Evolutionary conservation across 1,140 invertebrate genomes (phyloP), one percentile per base, ranked within the genome.

Genomic region (Cydia pomonella): DNA sequence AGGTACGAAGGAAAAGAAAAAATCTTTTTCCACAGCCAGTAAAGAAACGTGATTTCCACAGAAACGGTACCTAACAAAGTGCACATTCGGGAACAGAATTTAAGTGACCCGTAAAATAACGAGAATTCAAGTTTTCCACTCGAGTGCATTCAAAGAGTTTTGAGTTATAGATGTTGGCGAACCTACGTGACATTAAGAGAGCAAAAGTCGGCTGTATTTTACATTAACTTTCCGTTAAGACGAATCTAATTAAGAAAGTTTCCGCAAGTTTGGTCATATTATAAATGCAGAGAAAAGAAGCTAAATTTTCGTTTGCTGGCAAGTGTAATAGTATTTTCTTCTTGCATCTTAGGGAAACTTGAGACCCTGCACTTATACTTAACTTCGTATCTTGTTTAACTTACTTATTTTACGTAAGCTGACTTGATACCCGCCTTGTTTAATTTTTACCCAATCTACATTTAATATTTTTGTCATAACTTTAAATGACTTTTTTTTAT

Each of bases 221-320:
- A 79, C 82, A 80, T 82, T 79, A 82, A 84, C 73, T 82, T 84
- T 82, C 16, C 77, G 78, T 79, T 82, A 81, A 81, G 76, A 79
- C 75, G 78, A 72, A 59, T 76, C 77, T 82, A 84, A 80, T 81
- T 81, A 83, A 77, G 76, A 77, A 84, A 84, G 83, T 84, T 84
- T 80, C 72, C 72, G 38, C 44, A 76, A 82, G 78, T 83, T 84
- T 76, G 80, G 77, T 83, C 81, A 84, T 79, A 82, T 82, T 81
- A 80, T 79, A 82, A 84, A 82, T 81, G 79, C 75, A 84, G 79
- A 81, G 81, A 78, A 81, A 84, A 79, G 80, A 77, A 80, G 73
- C 77, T 73, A 77, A 80, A 80, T 82, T 77, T 50, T 29, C 77
- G 47, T 72, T 79, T 63, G 73, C 74, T 73, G 69, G 44, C 73